Evolutionary conservation across 1,140 invertebrate species (phyloP).

Genomic region (Trichonephila clavipes): DNA sequence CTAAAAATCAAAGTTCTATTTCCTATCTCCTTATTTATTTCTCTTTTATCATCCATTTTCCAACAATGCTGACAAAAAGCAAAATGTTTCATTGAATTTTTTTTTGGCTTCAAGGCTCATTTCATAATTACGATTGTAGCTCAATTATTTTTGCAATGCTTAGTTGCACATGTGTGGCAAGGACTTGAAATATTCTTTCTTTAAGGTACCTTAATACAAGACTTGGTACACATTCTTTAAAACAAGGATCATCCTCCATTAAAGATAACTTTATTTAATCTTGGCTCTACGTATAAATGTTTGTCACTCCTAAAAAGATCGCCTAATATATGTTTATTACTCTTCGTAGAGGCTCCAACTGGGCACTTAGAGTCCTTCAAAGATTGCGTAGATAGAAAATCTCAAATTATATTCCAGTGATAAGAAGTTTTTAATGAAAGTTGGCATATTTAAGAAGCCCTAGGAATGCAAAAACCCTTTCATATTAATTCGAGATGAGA

Average conservation of each 20-base stretch:
- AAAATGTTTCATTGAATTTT: no score
- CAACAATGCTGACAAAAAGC: no score
- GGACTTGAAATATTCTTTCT: no score
- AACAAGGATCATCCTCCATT: background rate
- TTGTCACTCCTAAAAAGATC: conserved; percentile 5
- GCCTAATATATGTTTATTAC: background rate
- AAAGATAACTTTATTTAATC: background rate
- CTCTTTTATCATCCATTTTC: no score
- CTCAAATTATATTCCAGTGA: background rate
- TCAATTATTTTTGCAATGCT: no score
- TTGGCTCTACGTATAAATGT: background rate
- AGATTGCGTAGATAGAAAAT: background rate
- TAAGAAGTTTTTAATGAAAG: background rate
- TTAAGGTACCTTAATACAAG: no score
- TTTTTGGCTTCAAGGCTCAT: no score
- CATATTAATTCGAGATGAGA: background rate
- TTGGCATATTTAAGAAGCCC: conserved; percentile 1
- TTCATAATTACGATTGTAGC: no score
- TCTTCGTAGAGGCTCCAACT: background rate
- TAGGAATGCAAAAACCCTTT: background rate
- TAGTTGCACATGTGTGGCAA: no score
- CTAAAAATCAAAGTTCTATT: no score
- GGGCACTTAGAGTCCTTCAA: conserved; percentile 2
- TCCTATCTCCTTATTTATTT: no score
- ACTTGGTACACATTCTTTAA: background rate